Percentiles rank a stretch among this genome's conserved stretches.
These are phyloP conservation scores for Notolepis coatsorum DNA, from an alignment of 2,797 vertebrate species.

Conservation along the genomic window DNA sequence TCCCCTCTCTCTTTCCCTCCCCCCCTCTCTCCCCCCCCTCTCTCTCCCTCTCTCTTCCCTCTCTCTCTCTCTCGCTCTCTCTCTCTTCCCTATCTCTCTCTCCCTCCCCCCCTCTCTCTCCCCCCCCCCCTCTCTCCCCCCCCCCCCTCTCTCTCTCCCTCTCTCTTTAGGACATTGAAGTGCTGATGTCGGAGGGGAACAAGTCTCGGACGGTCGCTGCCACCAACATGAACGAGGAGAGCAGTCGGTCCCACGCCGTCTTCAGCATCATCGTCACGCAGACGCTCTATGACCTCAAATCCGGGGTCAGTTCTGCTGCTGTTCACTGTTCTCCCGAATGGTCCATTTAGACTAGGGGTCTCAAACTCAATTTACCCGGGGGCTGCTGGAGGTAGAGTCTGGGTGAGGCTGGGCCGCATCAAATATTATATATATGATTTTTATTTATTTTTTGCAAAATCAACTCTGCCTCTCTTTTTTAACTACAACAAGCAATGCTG, in stretches of 20 bases:
- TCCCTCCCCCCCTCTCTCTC: too few relatives aligned
- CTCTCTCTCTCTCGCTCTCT: background rate
- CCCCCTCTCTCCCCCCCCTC: too few relatives aligned
- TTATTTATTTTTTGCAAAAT: too few relatives aligned
- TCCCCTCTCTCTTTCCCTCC: background rate
- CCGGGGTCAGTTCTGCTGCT: constrained; percentile 91
- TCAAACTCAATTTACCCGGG: background rate
- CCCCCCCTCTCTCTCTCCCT: constrained; percentile 1
- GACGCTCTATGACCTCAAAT: constrained; percentile 92
- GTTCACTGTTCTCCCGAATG: background rate
- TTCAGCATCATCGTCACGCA: constrained; percentile 98
- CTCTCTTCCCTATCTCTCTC: background rate
- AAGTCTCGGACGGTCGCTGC: constrained; percentile 98
- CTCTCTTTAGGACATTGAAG: constrained; percentile 92
- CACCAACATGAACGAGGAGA: constrained; percentile 99
- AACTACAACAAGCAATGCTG: too few relatives aligned
- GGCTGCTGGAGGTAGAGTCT: too few relatives aligned
- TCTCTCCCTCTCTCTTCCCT: too few relatives aligned
- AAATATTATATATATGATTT: too few relatives aligned
- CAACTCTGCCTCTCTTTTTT: too few relatives aligned
- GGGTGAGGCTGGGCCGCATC: too few relatives aligned
- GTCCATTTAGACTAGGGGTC: background rate
- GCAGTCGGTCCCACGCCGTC: constrained; percentile 96
- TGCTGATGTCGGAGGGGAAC: constrained; percentile 98
- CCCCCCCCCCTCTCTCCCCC: background rate